A percentile compares a stretch with the other conserved stretches of the same genome.
Evolutionary conservation across 2,113 vertebrate genomes (phyloP).

Genomic region (Sebastes schlegelii): DNA sequence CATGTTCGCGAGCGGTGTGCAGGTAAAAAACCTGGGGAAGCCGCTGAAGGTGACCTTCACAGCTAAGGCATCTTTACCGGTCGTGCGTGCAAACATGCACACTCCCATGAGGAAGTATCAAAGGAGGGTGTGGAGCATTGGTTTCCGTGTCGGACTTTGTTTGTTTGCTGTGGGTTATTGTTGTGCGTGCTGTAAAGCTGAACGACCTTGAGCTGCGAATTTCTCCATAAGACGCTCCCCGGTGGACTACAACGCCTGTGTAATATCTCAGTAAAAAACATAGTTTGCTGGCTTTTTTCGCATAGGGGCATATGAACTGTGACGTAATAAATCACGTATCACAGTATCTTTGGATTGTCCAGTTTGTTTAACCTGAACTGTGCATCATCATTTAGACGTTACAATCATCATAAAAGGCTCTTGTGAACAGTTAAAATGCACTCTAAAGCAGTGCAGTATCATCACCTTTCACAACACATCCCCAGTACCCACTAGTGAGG

Average conservation of each 20-base stretch:
- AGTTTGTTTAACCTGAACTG: background rate
- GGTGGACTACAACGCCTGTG: slow-evolving; percentile 40
- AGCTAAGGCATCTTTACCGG: slow-evolving; percentile 66
- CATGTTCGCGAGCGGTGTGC: slow-evolving; percentile 71
- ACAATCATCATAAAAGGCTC: slow-evolving; percentile 20
- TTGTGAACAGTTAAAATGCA: slow-evolving; percentile 25
- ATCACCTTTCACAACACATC: slow-evolving; percentile 67
- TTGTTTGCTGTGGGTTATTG: slow-evolving; percentile 73
- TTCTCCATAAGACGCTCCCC: slow-evolving; percentile 55
- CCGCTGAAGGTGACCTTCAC: slow-evolving; percentile 82
- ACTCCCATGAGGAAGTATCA: slow-evolving; percentile 71
- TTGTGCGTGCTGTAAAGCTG: slow-evolving; percentile 69
- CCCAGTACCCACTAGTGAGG: slow-evolving; percentile 73
- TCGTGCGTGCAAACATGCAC: slow-evolving; percentile 55
- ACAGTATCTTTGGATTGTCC: slow-evolving; percentile 17
- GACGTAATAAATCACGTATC: slow-evolving; percentile 26
- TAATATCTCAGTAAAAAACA: slow-evolving; percentile 58
- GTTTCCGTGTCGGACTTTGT: slow-evolving; percentile 71
- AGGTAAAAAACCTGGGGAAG: slow-evolving; percentile 77
- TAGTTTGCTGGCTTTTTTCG: slow-evolving; percentile 30
- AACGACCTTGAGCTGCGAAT: slow-evolving; percentile 74
- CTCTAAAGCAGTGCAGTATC: slow-evolving; percentile 56
- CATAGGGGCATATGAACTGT: slow-evolving; percentile 18
- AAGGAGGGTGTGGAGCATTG: slow-evolving; percentile 40
- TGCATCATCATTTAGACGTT: slow-evolving; percentile 7